Evolutionary conservation across 2,797 vertebrate genomes (phyloP).

Genomic region (Amblyopsis hoosieri): DNA sequence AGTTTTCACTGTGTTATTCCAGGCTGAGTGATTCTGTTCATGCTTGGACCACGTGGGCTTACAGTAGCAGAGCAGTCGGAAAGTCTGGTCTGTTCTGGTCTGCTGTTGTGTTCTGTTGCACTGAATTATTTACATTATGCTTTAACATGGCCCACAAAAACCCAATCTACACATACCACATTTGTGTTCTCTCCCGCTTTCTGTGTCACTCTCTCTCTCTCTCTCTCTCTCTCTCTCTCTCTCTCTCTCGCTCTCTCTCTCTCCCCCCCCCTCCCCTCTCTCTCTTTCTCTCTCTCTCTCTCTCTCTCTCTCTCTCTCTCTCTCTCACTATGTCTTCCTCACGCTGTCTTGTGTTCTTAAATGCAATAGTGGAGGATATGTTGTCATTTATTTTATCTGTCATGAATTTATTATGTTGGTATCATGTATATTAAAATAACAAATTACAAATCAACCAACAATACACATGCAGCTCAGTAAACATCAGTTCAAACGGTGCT

Average conservation of each 20-base stretch:
- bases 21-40: constrained; percentile 6
- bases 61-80: constrained; percentile 23
- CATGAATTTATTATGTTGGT: too few relatives aligned
- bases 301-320: background rate
- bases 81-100: constrained; percentile 12
- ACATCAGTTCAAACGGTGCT: constrained; percentile 11
- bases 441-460: too few relatives aligned
- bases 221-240: too few relatives aligned
- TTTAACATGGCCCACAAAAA: constrained; percentile 50
- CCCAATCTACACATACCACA: constrained; percentile 26
- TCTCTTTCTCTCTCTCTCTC: too few relatives aligned
- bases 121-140: constrained; percentile 61
- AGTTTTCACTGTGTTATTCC: constrained; percentile 34
- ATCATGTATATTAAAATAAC: too few relatives aligned
- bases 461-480: constrained; percentile 16
- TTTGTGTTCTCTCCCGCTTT: constrained; percentile 35
- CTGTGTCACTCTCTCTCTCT: constrained; percentile 9
- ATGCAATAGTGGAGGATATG: too few relatives aligned
- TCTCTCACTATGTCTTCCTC: background rate
- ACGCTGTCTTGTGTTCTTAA: background rate
- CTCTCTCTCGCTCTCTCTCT: background rate
- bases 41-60: constrained; percentile 26
- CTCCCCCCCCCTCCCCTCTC: background rate
- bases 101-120: constrained; percentile 44
- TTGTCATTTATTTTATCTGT: too few relatives aligned